phyloP scores from a whole-genome alignment of 2,888 invertebrate species.

The Notocelia uddmanniana region DNA sequence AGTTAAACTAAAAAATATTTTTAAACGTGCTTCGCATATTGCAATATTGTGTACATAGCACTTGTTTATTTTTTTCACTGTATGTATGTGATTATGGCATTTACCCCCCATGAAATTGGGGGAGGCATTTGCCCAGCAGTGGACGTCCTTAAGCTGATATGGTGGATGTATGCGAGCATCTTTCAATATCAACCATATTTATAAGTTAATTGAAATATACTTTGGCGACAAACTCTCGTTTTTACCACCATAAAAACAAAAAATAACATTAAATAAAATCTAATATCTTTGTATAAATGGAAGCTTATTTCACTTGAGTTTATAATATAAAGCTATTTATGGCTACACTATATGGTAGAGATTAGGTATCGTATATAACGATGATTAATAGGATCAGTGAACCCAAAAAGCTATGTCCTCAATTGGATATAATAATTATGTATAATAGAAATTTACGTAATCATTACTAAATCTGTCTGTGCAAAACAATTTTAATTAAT shows the following conservation, averaged over 20 bases:
- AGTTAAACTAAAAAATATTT: not conserved
- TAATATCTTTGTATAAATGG: conserved; percentile 39
- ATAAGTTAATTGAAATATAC: not conserved
- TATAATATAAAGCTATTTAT: conserved; percentile 43
- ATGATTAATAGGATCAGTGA: not conserved
- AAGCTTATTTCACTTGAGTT: conserved; percentile 30
- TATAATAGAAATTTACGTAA: too few relatives aligned
- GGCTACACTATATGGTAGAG: conserved; percentile 40
- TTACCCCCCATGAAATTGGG: too few relatives aligned
- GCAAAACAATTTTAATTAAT: too few relatives aligned
- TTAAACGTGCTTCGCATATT: too few relatives aligned
- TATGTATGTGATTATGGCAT: too few relatives aligned
- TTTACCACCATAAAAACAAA: not conserved
- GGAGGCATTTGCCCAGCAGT: too few relatives aligned
- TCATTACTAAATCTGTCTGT: too few relatives aligned
- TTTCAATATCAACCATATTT: too few relatives aligned
- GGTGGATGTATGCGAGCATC: too few relatives aligned
- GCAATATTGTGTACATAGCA: too few relatives aligned
- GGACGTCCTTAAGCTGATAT: too few relatives aligned
- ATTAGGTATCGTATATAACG: not conserved
- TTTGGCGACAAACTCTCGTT: not conserved
- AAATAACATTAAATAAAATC: conserved; percentile 37
- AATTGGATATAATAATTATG: not conserved
- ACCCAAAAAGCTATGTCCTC: conserved; percentile 7
- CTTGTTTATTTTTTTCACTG: too few relatives aligned